These are phyloP conservation scores for Eupithecia tripunctaria DNA, from an alignment of 2,888 invertebrate genomes.

Conservation along the genomic window DNA sequence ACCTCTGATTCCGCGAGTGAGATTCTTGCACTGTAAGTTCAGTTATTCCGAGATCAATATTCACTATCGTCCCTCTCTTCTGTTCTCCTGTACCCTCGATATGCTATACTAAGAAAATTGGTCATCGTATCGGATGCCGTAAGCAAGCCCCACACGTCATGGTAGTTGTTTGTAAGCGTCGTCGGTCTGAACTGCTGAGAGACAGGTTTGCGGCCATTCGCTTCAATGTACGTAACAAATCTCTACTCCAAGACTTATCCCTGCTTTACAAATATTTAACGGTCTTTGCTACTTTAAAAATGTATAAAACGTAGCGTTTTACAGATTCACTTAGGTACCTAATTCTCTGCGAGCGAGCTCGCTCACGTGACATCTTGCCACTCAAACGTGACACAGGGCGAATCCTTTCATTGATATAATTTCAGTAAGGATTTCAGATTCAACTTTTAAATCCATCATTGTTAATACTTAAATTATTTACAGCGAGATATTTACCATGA, in stretches of 20 bases:
- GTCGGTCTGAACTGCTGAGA: constrained; percentile 23
- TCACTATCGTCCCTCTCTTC: neutral
- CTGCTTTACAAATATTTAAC: neutral
- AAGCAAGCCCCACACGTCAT: constrained; percentile 1
- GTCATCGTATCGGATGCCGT: constrained; percentile 21
- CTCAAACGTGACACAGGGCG: neutral
- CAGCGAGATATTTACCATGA: too few relatives aligned
- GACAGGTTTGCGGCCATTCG: constrained; percentile 29
- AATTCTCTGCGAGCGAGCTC: too few relatives aligned
- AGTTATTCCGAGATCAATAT: too few relatives aligned
- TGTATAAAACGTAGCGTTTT: constrained; percentile 9
- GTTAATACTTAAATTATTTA: too few relatives aligned
- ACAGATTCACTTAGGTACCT: neutral
- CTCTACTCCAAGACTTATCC: constrained; percentile 8
- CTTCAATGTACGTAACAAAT: constrained; percentile 23
- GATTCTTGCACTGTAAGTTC: too few relatives aligned
- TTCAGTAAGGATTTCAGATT: neutral
- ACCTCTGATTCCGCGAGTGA: too few relatives aligned
- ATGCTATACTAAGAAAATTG: neutral
- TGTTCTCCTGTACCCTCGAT: neutral
- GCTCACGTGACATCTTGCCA: neutral
- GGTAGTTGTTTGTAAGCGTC: constrained; percentile 26
- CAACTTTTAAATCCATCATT: too few relatives aligned
- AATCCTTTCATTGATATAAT: neutral
- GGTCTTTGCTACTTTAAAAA: neutral